Conservation (phyloP, 2,888 invertebrate species). For the Keiferia lycopersicella region DNA sequence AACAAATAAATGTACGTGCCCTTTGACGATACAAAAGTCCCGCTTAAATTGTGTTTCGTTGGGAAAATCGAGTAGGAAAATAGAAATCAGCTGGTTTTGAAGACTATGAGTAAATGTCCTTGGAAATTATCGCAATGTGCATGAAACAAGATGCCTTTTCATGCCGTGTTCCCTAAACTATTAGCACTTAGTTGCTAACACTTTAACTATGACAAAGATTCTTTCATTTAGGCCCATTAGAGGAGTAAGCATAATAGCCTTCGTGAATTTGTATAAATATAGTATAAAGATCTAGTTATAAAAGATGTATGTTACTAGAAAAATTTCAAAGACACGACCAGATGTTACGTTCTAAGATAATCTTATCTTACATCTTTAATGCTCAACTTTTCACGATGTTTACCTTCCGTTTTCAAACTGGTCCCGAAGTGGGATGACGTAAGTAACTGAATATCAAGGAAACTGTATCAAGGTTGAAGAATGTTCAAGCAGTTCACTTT, state of each 20-base stretch:
- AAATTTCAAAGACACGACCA: neutral
- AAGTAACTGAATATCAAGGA: constrained; percentile 17
- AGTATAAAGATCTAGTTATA: neutral
- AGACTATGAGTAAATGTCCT: constrained; percentile 31
- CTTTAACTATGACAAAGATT: constrained; percentile 42
- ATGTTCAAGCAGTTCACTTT: constrained; percentile 41
- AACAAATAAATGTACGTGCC: too few species aligned
- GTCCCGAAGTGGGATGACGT: constrained; percentile 27
- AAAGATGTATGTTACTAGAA: too few species aligned
- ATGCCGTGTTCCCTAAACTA: constrained; percentile 44
- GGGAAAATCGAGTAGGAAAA: neutral
- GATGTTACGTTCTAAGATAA: neutral
- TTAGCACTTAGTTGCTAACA: constrained; percentile 45
- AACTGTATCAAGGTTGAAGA: constrained; percentile 41
- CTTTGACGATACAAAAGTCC: too few species aligned
- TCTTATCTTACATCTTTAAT: constrained; percentile 29
- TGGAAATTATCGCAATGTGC: constrained; percentile 32
- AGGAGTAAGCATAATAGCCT: neutral
- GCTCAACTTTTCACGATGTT: neutral
- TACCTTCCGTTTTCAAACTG: constrained; percentile 8
- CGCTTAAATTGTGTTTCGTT: neutral
- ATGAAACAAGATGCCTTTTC: constrained; percentile 39
- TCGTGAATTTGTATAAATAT: neutral
- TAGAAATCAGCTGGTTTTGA: neutral
- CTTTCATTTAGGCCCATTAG: neutral